phyloP scores from a whole-genome alignment of 2,113 vertebrate species.

The Jaculus jaculus region DNA sequence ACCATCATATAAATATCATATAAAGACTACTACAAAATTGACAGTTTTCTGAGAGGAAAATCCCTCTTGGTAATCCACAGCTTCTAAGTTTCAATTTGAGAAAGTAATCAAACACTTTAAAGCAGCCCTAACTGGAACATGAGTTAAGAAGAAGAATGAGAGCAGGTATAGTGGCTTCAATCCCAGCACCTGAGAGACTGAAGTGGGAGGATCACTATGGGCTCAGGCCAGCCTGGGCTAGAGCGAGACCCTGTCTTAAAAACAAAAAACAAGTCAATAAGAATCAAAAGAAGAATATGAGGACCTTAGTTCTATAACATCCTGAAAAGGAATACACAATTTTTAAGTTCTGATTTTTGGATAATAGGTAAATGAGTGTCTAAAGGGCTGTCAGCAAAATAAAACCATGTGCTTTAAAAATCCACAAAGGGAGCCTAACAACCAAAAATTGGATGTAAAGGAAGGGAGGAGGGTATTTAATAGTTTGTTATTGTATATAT shows the following conservation, averaged over 20 bases:
- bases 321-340: slow-evolving; percentile 43
- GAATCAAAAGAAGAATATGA: slow-evolving; percentile 4
- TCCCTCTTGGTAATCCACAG: not conserved
- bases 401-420: slow-evolving; percentile 39
- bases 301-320: slow-evolving; percentile 24
- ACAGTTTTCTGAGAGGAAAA: slow-evolving; percentile 40
- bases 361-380: not conserved
- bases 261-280: too few species aligned
- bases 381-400: slow-evolving; percentile 40
- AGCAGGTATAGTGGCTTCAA: too few species aligned
- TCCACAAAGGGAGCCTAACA: slow-evolving; percentile 41
- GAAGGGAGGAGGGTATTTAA: too few species aligned
- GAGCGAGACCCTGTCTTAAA: too few species aligned
- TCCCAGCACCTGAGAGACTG: too few species aligned
- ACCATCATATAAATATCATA: not conserved
- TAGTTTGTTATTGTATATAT: too few species aligned
- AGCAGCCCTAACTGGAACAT: not conserved
- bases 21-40: slow-evolving; percentile 7
- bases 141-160: too few species aligned
- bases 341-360: slow-evolving; percentile 38
- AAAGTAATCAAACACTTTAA: not conserved
- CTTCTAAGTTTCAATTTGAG: slow-evolving; percentile 46
- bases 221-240: too few species aligned
- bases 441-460: too few species aligned
- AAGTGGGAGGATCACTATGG: too few species aligned